Evolutionary conservation across 2,113 vertebrate species (phyloP).

Genomic region (Catagonus wagneri): DNA sequence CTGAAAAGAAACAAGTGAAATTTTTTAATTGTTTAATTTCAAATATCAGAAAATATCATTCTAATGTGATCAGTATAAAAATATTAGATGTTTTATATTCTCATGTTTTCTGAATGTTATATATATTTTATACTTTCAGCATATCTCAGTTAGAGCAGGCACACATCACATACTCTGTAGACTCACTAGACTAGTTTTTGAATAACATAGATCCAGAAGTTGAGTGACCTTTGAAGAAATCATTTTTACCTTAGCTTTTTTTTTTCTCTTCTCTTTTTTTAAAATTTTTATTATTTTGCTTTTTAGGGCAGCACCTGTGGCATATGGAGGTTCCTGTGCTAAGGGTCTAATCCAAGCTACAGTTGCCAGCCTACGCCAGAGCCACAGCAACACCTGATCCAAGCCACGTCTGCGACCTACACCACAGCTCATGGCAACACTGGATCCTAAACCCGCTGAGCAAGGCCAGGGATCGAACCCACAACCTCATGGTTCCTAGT

Average conservation of each 20-base stretch:
- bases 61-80: background rate
- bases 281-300: no score
- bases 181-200: background rate
- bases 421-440: no score
- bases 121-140: background rate
- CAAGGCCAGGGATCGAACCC: no score
- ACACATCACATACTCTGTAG: background rate
- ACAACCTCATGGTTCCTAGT: no score
- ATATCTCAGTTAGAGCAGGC: background rate
- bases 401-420: no score
- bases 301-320: no score
- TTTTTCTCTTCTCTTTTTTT: background rate
- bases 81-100: background rate
- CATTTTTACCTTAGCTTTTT: background rate
- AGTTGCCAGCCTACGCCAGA: no score
- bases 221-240: background rate
- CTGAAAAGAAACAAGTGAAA: background rate
- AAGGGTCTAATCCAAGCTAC: no score
- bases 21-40: conserved; percentile 44
- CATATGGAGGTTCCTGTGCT: no score
- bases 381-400: no score
- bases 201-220: background rate
- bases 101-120: background rate
- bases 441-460: no score
- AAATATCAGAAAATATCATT: background rate